Evolutionary conservation across 2,113 vertebrate species (phyloP), one percentile per base, ranked within the genome.

Genomic region (Bombycilla garrulus): DNA sequence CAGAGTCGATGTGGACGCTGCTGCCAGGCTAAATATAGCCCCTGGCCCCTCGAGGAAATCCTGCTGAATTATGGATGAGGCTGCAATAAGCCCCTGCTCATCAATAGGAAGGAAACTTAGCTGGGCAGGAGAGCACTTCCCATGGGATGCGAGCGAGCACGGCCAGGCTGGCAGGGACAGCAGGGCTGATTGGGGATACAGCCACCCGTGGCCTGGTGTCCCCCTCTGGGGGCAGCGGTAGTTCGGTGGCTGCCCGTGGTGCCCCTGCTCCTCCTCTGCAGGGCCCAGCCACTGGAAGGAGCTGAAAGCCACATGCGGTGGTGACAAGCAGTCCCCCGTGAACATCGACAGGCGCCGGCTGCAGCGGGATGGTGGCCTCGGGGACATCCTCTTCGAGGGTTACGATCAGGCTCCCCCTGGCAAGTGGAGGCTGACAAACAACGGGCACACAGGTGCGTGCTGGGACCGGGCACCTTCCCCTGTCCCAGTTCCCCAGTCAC

Each of bases 271-370:
- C 50, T 84, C 57, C 56, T 44, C 88, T 24, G 36, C 92, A 98
- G 98, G 97, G 8, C 97, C 97, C 81, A 93, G 81, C 19, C 90
- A 96, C 72, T 98, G 98, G 98, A 97, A 98, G 88, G 95, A 97
- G 69, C 47, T 97, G 40, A 81, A 95, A 36, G 65, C 91, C 58
- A 88, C 70, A 0, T 97, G 97, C 0, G 97, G 96, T 1, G 97
- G 96, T 0, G 13, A 91, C 57, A 92, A 95, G 62, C 98, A 99
- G 93, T 99, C 98, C 6, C 98, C 98, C 3, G 98, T 99, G 85
- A 97, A 99, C 74, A 98, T 98, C 29, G 97, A 98, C 80, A 95
- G 95, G 48, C 94, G 51, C 50, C 71, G 35, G 74, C 90, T 98
- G 81, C 97, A 90, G 80, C 79, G 84, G 56, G 97, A 99, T 10